Conservation (phyloP, 2,888 invertebrate species). For the Elysia crispata region DNA sequence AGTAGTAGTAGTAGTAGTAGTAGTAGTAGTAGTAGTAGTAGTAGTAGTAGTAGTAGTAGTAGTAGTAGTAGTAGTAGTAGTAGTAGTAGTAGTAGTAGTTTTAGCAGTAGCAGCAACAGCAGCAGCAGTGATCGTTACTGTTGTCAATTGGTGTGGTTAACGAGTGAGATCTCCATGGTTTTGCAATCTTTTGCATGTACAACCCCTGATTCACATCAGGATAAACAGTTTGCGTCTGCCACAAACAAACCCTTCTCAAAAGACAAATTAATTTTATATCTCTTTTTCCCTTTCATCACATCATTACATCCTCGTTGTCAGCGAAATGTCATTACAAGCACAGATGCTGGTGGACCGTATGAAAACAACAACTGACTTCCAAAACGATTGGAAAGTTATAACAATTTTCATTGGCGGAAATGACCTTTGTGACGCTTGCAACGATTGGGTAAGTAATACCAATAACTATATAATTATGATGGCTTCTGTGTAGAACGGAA, state of each 20-base stretch:
- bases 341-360: conserved; percentile 60
- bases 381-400: conserved; percentile 74
- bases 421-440: conserved; percentile 72
- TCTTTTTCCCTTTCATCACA: no score
- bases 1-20: neutral
- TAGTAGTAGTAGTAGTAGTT: conserved; percentile 14
- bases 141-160: neutral
- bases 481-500: neutral
- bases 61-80: conserved; percentile 19
- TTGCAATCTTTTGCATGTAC: no score
- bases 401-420: conserved; percentile 75
- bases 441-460: conserved; percentile 57
- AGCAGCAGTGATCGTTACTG: neutral
- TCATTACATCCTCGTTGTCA: conserved; percentile 51
- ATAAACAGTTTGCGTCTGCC: no score
- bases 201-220: no score
- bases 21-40: no score
- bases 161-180: no score
- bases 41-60: conserved; percentile 12
- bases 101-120: neutral
- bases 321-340: conserved; percentile 67
- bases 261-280: no score
- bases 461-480: neutral
- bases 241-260: no score
- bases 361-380: conserved; percentile 63